These are phyloP conservation scores for Lasioglossum lativentre DNA, from an alignment of 2,888 invertebrate genomes.

Conservation along the genomic window DNA sequence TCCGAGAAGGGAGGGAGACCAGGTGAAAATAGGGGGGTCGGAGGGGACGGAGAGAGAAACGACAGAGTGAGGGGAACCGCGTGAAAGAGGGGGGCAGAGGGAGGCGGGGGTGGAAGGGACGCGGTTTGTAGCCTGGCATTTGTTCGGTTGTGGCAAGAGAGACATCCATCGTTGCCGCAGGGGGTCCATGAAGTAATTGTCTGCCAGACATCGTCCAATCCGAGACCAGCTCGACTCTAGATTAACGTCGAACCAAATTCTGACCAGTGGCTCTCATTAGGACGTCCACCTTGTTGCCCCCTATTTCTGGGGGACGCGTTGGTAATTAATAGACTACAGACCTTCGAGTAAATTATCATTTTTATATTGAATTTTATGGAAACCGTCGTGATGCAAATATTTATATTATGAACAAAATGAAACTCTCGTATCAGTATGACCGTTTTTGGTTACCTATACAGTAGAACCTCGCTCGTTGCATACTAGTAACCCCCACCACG, in stretches of 20 bases:
- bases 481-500: too few relatives aligned
- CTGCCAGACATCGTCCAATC: slow-evolving; percentile 81
- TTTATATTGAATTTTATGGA: not conserved
- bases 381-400: too few relatives aligned
- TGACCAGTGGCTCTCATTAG: slow-evolving; percentile 77
- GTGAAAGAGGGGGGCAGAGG: slow-evolving; percentile 43
- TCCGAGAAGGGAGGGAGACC: not conserved
- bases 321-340: not conserved
- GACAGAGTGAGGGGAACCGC: slow-evolving; percentile 52
- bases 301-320: not conserved
- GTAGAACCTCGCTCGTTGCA: too few relatives aligned
- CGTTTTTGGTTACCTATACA: too few relatives aligned
- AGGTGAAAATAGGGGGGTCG: slow-evolving; percentile 1
- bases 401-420: too few relatives aligned
- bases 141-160: slow-evolving; percentile 78
- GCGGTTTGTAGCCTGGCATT: slow-evolving; percentile 70
- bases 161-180: slow-evolving; percentile 83
- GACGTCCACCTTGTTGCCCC: not conserved
- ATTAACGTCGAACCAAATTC: slow-evolving; percentile 78
- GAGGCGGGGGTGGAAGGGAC: slow-evolving; percentile 53
- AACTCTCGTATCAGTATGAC: too few relatives aligned
- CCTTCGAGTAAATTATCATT: not conserved
- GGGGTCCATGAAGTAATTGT: slow-evolving; percentile 83
- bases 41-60: slow-evolving; percentile 3
- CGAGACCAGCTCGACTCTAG: slow-evolving; percentile 67